Conservation (phyloP, 2,113 vertebrate species). For the Zootoca vivipara region DNA sequence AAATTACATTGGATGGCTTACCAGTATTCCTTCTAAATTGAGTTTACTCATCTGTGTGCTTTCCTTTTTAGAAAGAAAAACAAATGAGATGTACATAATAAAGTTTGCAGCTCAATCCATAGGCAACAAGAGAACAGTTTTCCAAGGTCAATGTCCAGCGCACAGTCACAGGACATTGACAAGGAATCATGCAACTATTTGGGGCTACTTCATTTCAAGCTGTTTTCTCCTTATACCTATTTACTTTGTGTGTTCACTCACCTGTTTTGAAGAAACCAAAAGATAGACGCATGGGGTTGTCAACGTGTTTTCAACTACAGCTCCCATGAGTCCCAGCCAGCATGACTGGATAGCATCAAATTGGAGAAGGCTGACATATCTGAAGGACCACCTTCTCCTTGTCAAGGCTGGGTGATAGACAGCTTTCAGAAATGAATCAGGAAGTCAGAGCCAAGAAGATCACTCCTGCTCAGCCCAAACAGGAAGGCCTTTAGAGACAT, state of each 20-base stretch:
- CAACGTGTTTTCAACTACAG: no score
- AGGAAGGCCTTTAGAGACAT: no score
- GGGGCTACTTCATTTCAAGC: neutral
- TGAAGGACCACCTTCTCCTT: neutral
- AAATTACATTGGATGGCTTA: constrained; percentile 69
- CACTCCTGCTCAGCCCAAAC: no score
- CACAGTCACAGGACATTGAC: neutral
- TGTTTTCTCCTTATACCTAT: neutral
- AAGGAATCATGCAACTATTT: neutral
- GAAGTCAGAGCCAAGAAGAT: no score
- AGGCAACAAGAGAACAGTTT: constrained; percentile 45
- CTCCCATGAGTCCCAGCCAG: no score
- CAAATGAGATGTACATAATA: constrained; percentile 66
- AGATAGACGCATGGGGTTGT: no score
- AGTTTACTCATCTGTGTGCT: constrained; percentile 62
- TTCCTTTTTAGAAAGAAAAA: constrained; percentile 31
- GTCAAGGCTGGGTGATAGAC: neutral
- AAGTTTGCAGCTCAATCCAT: constrained; percentile 49
- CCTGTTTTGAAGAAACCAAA: neutral
- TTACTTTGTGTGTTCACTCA: neutral
- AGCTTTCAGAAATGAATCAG: neutral
- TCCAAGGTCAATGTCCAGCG: neutral
- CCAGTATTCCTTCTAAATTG: constrained; percentile 72
- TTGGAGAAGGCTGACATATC: no score
- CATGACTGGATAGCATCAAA: no score